Evolutionary conservation across 2,888 invertebrate genomes (phyloP), one percentile per base, ranked within the genome.

Genomic region (Drosophila paramelanica): DNA sequence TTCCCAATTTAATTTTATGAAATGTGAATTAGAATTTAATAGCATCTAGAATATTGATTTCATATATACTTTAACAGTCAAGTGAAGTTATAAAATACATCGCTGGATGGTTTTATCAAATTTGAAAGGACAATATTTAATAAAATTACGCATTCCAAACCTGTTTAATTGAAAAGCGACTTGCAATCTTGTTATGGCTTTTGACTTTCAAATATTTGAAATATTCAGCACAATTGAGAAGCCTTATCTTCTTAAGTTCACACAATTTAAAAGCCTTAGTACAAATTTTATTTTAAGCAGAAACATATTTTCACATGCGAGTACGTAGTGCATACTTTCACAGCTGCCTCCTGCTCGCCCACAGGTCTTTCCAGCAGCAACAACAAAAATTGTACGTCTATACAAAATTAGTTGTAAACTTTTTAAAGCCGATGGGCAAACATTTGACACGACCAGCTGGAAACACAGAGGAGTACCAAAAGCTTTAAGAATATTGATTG

Each of bases 401-500:
- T 25, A 49, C 42, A n/a, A 64, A 72, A 50, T 55, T 49, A 14
- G 25, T 39, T 39, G 17, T 10, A 67, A 82, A 79, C 52, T 79
- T 85, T 79, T 65, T 62, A 66, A 77, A 66, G 56, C 67, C 73
- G 57, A 46, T 79, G 51, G 33, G 62, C 65, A 69, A 73, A 68
- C 45, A 77, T 68, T 73, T 42, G 23, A 49, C 53, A 57, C 20
- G 20, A 20, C 45, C 41, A 41, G 39, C 41, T 23, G 38, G 7
- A 56, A 57, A 53, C 64, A 31, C 45, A 61, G n/a, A 36, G 7
- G 0, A 36, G 4, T 59, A 31, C 17, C 14, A 8, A 45, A 59
- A 64, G 72, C 77, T 68, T 78, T 75, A 72, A 81, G 72, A 46
- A 56, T 67, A 72, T 80, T 72, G 81, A 72, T 67, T 70, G 84